These are phyloP conservation scores for Corythornis madagascariensis DNA, from an alignment of 2,113 vertebrate species.

Conservation along the genomic window DNA sequence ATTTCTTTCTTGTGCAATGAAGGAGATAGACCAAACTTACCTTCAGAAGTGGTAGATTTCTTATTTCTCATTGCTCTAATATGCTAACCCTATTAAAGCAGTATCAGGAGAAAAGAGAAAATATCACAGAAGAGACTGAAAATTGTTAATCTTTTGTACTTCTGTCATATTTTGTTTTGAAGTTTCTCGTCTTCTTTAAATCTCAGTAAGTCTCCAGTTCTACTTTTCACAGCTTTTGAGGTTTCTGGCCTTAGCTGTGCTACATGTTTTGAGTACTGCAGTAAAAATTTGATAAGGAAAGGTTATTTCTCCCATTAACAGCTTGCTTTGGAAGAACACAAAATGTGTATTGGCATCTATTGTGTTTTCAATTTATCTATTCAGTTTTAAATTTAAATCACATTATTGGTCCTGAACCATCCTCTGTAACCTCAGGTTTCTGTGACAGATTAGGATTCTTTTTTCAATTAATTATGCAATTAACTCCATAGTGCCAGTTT, in stretches of 20 bases:
- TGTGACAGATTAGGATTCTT: not conserved
- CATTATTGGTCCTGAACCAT: accelerated
- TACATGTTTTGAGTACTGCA: not conserved
- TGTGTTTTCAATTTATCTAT: not conserved
- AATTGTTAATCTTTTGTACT: not conserved
- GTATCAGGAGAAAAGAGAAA: not conserved
- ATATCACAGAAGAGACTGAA: accelerated
- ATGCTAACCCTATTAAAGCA: not conserved
- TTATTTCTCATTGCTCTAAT: not conserved
- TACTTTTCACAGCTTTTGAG: not conserved
- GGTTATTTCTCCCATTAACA: not conserved
- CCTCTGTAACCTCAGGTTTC: not conserved
- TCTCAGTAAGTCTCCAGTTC: not conserved
- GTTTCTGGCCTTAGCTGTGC: not conserved
- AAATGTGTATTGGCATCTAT: not conserved
- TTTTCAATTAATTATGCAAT: not conserved
- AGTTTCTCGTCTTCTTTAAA: not conserved
- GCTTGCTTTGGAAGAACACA: not conserved
- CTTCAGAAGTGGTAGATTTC: not conserved
- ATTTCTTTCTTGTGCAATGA: not conserved
- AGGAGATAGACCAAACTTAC: not conserved
- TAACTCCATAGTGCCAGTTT: not conserved
- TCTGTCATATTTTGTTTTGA: not conserved
- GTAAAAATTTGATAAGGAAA: not conserved
- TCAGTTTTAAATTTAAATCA: not conserved